These are phyloP conservation scores for Nesometra sesokonis DNA, from an alignment of 35 echinoderm and acorn worm genomes.

Conservation along the genomic window DNA sequence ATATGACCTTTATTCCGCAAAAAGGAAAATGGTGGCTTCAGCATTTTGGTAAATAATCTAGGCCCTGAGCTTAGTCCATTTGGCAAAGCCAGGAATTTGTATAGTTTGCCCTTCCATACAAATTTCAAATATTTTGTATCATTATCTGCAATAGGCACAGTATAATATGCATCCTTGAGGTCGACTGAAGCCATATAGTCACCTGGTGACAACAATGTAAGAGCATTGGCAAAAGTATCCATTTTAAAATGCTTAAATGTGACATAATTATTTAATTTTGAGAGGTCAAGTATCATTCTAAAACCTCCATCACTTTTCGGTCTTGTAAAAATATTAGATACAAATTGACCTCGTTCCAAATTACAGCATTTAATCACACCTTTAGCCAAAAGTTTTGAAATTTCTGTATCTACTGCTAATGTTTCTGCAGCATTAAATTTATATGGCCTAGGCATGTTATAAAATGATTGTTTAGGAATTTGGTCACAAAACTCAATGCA, in stretches of 20 bases:
- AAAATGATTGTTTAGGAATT: not conserved
- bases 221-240: not conserved
- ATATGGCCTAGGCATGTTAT: not conserved
- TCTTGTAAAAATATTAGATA: not conserved
- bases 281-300: not conserved
- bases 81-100: no score
- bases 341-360: not conserved
- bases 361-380: not conserved
- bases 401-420: not conserved
- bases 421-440: not conserved
- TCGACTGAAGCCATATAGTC: not conserved
- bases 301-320: not conserved
- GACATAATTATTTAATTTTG: not conserved
- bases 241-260: constrained; percentile 2
- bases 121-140: no score
- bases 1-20: not conserved
- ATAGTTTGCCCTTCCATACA: no score
- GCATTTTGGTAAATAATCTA: constrained; percentile 17
- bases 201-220: not conserved
- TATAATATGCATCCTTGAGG: no score
- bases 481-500: not conserved
- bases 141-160: no score
- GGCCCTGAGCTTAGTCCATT: no score
- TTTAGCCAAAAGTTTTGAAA: not conserved
- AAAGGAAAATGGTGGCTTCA: not conserved